A percentile compares a stretch with the other conserved stretches of the same genome.
Evolutionary conservation across 2,113 vertebrate species (phyloP).

Genomic region (Panurus biarmicus): DNA sequence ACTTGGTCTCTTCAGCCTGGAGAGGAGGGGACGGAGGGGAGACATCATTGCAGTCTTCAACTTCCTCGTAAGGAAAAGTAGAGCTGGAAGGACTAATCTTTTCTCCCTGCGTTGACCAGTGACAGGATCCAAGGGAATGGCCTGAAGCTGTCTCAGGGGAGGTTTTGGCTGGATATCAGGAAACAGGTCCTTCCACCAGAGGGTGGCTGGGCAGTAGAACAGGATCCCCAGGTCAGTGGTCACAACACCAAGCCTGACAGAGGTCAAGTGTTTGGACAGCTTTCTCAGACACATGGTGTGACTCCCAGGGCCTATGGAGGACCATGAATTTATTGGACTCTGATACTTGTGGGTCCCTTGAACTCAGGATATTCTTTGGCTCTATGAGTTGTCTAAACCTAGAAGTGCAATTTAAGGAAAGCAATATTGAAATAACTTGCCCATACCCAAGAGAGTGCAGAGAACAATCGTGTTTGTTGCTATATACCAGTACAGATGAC

Average conservation of each 20-base stretch:
- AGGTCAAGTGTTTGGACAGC: not conserved
- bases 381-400: not conserved
- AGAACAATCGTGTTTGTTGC: not conserved
- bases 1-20: not conserved
- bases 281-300: not conserved
- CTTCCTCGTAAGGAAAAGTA: not conserved
- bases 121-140: not conserved
- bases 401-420: not conserved
- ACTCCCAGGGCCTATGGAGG: not conserved
- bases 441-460: not conserved
- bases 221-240: too few relatives aligned
- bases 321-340: rapidly evolving
- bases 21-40: not conserved
- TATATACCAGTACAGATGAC: not conserved
- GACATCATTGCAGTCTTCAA: not conserved
- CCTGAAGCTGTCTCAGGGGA: not conserved
- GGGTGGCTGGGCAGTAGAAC: not conserved
- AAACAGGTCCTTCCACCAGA: not conserved
- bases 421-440: not conserved
- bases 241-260: not conserved
- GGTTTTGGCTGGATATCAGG: not conserved
- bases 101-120: not conserved
- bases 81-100: not conserved
- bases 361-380: not conserved
- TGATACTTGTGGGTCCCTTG: not conserved